Conservation (phyloP, 2,113 vertebrate species). For the Chaenogobius annularis region DNA sequence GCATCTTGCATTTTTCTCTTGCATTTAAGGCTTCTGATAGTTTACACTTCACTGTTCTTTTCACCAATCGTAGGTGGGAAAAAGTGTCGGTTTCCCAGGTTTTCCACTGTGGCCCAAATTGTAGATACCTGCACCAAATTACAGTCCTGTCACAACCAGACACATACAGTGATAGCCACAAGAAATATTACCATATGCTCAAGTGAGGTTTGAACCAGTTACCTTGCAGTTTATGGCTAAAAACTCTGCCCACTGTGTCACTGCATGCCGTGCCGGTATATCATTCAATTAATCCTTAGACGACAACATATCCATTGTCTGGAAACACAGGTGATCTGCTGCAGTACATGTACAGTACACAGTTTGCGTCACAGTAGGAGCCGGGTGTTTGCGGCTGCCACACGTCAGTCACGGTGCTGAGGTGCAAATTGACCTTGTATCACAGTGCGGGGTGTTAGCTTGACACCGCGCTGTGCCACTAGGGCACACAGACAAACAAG, state of each 20-base stretch:
- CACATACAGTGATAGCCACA: too few relatives aligned
- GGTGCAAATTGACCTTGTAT: conserved; percentile 65
- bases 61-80: too few relatives aligned
- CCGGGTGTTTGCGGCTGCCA: conserved; percentile 31
- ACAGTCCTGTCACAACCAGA: background rate
- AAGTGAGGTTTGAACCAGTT: background rate
- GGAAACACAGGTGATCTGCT: background rate
- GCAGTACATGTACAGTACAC: conserved; percentile 4
- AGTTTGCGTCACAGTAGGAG: conserved; percentile 21
- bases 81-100: too few relatives aligned
- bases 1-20: too few relatives aligned
- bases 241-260: too few relatives aligned
- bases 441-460: conserved; percentile 46
- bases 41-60: too few relatives aligned
- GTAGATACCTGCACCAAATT: too few relatives aligned
- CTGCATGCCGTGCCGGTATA: too few relatives aligned
- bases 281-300: too few relatives aligned
- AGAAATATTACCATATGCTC: background rate
- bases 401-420: conserved; percentile 39
- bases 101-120: too few relatives aligned
- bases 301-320: background rate
- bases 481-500: conserved; percentile 63
- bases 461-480: conserved; percentile 52
- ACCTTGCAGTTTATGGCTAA: too few relatives aligned
- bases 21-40: too few relatives aligned